Conservation (phyloP, 2,797 vertebrate genomes). For the Myripristis jacobus region DNA sequence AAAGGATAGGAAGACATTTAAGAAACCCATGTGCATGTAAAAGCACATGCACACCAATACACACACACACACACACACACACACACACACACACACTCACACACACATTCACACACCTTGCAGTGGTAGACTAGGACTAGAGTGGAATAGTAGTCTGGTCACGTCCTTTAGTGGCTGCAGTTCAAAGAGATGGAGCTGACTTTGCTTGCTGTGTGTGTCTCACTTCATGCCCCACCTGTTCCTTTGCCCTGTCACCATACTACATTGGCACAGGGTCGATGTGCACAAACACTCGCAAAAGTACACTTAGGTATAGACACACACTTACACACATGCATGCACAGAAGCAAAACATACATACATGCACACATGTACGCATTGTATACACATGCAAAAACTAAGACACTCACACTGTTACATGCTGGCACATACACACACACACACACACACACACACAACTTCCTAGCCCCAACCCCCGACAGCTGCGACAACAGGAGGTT, state of each 20-base stretch:
- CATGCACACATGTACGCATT: not conserved
- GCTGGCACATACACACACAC: not conserved
- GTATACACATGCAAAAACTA: not conserved
- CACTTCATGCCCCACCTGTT: constrained; percentile 63
- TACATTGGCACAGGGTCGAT: constrained; percentile 18
- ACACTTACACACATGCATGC: constrained; percentile 1
- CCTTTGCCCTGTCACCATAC: constrained; percentile 40
- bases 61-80: not conserved
- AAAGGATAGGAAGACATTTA: not conserved
- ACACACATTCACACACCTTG: not conserved
- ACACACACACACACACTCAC: not conserved
- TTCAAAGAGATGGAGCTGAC: constrained; percentile 54
- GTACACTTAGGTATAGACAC: not conserved
- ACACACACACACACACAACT: constrained; percentile 8
- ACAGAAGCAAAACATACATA: constrained; percentile 1
- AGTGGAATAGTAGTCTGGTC: constrained; percentile 52
- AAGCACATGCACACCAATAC: too few species aligned
- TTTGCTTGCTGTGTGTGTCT: constrained; percentile 53
- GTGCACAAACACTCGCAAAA: constrained; percentile 16
- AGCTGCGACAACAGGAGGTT: constrained; percentile 80
- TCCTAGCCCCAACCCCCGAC: constrained; percentile 56
- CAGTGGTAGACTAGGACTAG: not conserved
- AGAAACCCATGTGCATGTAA: too few species aligned
- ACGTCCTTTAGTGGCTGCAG: constrained; percentile 51
- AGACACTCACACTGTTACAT: not conserved